phyloP scores from a whole-genome alignment of 2,113 vertebrate species.

The Geococcyx californianus region DNA sequence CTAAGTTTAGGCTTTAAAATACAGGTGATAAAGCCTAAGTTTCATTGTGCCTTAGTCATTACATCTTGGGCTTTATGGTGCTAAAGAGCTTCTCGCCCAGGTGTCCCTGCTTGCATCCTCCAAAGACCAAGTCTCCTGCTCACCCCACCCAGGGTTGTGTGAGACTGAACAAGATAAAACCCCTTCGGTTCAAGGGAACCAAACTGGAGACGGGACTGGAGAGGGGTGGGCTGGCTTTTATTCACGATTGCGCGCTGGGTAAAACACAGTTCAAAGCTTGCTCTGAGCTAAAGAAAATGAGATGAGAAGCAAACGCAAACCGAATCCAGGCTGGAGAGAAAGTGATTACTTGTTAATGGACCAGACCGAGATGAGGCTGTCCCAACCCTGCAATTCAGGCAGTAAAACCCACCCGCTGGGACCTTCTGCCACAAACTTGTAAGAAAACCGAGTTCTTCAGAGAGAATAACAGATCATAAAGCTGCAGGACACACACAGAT shows the following conservation, averaged over 20 bases:
- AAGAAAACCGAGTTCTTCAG: neutral
- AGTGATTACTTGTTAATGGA: conserved; percentile 38
- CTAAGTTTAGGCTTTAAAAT: too few species aligned
- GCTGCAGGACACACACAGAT: neutral
- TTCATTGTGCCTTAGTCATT: neutral
- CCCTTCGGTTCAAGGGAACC: neutral
- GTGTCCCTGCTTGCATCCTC: neutral
- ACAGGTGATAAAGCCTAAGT: too few species aligned
- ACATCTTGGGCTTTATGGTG: neutral
- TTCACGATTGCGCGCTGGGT: neutral
- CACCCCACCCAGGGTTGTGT: fast-evolving
- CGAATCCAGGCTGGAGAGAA: neutral
- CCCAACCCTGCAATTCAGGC: neutral
- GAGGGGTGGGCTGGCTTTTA: neutral
- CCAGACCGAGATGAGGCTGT: neutral
- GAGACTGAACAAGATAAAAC: fast-evolving
- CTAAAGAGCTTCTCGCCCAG: neutral
- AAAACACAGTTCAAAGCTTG: neutral
- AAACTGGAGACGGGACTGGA: fast-evolving
- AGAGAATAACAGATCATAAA: conserved; percentile 25
- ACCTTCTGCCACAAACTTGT: neutral
- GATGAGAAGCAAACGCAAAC: neutral
- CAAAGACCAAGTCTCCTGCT: neutral
- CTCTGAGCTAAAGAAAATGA: neutral
- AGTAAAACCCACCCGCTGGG: neutral